phyloP scores from a whole-genome alignment of 2,113 vertebrate species.

The Helogale parvula region DNA sequence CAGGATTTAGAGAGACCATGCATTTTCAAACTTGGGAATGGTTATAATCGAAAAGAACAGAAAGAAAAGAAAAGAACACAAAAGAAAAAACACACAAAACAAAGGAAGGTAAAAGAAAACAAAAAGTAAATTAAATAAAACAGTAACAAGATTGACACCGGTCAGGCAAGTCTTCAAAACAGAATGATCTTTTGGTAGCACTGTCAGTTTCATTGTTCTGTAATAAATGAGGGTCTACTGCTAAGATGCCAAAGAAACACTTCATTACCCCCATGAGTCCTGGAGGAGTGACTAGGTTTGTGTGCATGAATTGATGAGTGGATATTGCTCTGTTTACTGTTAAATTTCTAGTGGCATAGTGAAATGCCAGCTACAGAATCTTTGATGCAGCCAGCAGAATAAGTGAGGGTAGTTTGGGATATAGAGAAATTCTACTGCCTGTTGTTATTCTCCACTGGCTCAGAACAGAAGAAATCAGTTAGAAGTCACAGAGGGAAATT shows the following conservation, averaged over 20 bases:
- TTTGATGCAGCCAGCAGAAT: background rate
- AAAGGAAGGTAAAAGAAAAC: background rate
- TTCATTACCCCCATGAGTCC: background rate
- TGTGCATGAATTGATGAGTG: background rate
- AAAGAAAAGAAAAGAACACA: no score
- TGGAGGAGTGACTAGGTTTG: background rate
- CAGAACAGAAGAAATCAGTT: conserved; percentile 66
- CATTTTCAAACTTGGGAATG: background rate
- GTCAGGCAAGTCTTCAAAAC: background rate
- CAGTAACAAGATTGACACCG: background rate
- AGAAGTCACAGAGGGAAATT: conserved; percentile 16
- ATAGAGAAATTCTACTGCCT: conserved; percentile 34
- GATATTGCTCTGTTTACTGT: conserved; percentile 25
- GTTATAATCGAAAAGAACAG: background rate
- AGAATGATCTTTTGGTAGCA: background rate
- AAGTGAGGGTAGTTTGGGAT: background rate
- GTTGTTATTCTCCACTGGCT: conserved; percentile 45
- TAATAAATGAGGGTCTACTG: conserved; percentile 15
- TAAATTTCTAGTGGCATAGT: conserved; percentile 33
- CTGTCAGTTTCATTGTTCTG: background rate
- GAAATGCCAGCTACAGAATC: background rate
- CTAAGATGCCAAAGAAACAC: background rate
- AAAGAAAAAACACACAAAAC: no score
- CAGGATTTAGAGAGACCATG: background rate
- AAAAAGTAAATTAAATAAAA: background rate